phyloP scores from a whole-genome alignment of 2,797 vertebrate species.

The Epinephelus coioides region DNA sequence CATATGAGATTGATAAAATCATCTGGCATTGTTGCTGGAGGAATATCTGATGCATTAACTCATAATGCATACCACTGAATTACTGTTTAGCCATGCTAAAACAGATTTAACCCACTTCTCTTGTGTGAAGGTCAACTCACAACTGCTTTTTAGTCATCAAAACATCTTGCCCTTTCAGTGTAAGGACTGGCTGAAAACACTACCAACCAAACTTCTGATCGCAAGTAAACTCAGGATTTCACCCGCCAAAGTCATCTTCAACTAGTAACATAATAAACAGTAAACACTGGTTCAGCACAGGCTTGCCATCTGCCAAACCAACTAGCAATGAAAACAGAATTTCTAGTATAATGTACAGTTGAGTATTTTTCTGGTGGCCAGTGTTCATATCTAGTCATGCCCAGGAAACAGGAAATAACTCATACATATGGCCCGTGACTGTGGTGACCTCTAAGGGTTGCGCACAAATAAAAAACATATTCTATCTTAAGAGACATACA shows the following conservation, averaged over 20 bases:
- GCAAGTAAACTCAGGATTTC: background rate
- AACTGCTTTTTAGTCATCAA: background rate
- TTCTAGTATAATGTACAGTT: background rate
- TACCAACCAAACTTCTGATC: background rate
- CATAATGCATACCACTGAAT: background rate
- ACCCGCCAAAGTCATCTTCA: background rate
- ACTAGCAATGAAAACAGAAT: background rate
- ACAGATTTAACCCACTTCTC: background rate
- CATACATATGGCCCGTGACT: conserved; percentile 32
- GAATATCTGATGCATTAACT: background rate
- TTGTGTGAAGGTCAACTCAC: background rate
- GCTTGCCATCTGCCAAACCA: background rate
- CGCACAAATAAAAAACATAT: conserved; percentile 12
- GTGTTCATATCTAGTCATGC: conserved; percentile 16
- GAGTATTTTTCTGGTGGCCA: conserved; percentile 15
- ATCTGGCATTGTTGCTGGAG: background rate
- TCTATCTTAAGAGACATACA: background rate
- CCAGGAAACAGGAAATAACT: conserved; percentile 41
- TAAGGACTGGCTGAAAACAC: background rate
- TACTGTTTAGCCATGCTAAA: background rate
- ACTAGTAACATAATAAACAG: background rate
- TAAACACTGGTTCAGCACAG: conserved; percentile 3
- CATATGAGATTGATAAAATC: background rate
- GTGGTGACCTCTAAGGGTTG: conserved; percentile 29
- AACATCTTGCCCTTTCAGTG: too few species aligned